phyloP scores from a whole-genome alignment of 2,888 invertebrate species.

The Morinoia aosen region DNA sequence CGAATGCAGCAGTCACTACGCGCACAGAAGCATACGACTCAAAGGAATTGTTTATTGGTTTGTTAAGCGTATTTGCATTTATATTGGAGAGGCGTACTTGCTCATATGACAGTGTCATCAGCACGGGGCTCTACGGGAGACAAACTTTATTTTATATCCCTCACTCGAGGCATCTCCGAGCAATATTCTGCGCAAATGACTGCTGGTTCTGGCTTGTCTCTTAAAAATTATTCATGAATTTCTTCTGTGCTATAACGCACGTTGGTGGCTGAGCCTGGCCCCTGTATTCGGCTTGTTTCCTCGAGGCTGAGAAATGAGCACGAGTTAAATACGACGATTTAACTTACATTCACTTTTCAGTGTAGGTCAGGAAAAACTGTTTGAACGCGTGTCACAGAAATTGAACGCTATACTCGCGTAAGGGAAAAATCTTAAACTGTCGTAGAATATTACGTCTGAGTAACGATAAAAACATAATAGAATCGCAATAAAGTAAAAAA shows the following conservation, averaged over 20 bases:
- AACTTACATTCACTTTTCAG: no score
- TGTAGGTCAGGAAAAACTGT: no score
- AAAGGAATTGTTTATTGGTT: conserved; percentile 28
- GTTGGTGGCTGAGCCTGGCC: neutral
- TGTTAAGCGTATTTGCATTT: conserved; percentile 45
- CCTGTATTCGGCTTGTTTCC: neutral
- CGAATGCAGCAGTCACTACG: neutral
- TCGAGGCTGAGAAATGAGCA: neutral
- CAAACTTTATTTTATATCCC: neutral
- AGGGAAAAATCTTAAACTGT: neutral
- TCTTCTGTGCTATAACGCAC: neutral
- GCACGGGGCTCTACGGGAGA: conserved; percentile 22
- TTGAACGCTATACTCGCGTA: no score
- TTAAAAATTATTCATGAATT: neutral
- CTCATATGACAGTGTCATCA: conserved; percentile 51
- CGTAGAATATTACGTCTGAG: neutral
- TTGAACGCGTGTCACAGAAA: no score
- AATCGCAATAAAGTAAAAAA: neutral
- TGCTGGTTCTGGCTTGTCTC: conserved; percentile 3
- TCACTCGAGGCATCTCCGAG: neutral
- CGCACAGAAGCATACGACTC: neutral
- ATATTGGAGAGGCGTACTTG: conserved; percentile 9
- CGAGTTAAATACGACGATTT: no score
- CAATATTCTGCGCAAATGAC: neutral
- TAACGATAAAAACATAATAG: neutral